These are phyloP conservation scores for Hydropsyche tenuis DNA, from an alignment of 1,140 invertebrate species.

Conservation along the genomic window DNA sequence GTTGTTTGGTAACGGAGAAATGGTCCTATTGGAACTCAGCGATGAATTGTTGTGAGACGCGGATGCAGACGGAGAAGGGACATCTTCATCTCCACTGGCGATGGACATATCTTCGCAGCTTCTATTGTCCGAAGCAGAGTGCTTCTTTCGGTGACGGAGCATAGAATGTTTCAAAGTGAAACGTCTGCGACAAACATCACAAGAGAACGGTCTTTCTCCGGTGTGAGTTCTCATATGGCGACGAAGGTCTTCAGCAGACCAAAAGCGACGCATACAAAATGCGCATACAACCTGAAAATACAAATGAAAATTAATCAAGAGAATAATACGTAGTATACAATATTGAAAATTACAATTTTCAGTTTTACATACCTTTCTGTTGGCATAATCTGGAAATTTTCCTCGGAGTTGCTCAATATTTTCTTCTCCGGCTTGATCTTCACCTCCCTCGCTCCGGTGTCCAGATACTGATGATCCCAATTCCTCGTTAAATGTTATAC, in stretches of 20 bases:
- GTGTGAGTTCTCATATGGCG: slow-evolving; percentile 92
- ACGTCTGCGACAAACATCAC: slow-evolving; percentile 79
- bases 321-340: not conserved
- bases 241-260: slow-evolving; percentile 90
- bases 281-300: slow-evolving; percentile 80
- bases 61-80: slow-evolving; percentile 52
- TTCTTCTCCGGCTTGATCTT: slow-evolving; percentile 62
- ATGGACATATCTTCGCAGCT: slow-evolving; percentile 56
- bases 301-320: slow-evolving; percentile 26
- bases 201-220: slow-evolving; percentile 80
- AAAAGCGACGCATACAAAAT: slow-evolving; percentile 90
- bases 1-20: slow-evolving; percentile 16
- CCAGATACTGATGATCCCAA: slow-evolving; percentile 43
- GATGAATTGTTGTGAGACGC: slow-evolving; percentile 36
- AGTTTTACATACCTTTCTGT: slow-evolving; percentile 81
- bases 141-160: slow-evolving; percentile 89
- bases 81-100: slow-evolving; percentile 63
- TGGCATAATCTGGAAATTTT: slow-evolving; percentile 85
- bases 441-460: slow-evolving; percentile 59
- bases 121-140: slow-evolving; percentile 61
- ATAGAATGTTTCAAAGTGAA: slow-evolving; percentile 95
- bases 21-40: not conserved
- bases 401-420: slow-evolving; percentile 68
- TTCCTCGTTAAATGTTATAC: slow-evolving; percentile 51
- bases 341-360: not conserved